Evolutionary conservation across 2,797 vertebrate species (phyloP).

Genomic region (Sebastes hubbsi): DNA sequence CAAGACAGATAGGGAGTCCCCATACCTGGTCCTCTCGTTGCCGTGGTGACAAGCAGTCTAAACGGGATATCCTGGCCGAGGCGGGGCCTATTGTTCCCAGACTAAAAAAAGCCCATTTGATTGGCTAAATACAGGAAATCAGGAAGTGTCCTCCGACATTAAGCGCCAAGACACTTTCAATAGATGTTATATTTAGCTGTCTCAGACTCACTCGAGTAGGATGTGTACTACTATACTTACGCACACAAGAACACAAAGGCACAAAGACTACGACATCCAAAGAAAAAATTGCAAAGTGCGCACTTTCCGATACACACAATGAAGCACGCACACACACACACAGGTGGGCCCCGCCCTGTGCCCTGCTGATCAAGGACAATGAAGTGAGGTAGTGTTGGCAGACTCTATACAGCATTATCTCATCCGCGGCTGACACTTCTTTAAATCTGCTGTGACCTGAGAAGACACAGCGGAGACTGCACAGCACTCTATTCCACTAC

Average conservation of each 20-base stretch:
- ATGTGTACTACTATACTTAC: neutral
- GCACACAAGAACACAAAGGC: conserved; percentile 6
- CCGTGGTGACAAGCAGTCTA: conserved; percentile 78
- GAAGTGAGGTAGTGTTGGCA: conserved; percentile 79
- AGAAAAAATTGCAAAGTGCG: neutral
- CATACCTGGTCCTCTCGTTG: conserved; percentile 56
- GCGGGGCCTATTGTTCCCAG: conserved; percentile 75
- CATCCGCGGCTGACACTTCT: conserved; percentile 60
- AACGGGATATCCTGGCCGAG: conserved; percentile 83
- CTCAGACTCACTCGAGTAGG: neutral
- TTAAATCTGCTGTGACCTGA: conserved; percentile 63
- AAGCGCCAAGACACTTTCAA: conserved; percentile 61
- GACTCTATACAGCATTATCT: conserved; percentile 74
- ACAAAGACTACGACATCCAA: neutral
- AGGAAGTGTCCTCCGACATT: conserved; percentile 73
- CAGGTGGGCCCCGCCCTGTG: conserved; percentile 68
- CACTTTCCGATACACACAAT: conserved; percentile 28
- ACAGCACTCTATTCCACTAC: conserved; percentile 17
- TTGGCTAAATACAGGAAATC: conserved; percentile 72
- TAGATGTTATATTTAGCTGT: conserved; percentile 63
- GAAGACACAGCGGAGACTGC: conserved; percentile 48
- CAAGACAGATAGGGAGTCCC: conserved; percentile 34
- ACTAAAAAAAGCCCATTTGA: conserved; percentile 75
- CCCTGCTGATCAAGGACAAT: conserved; percentile 79
- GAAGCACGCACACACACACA: conserved; percentile 22